Conservation (phyloP, 2,113 vertebrate genomes). For the Oreochromis tanganicae region DNA sequence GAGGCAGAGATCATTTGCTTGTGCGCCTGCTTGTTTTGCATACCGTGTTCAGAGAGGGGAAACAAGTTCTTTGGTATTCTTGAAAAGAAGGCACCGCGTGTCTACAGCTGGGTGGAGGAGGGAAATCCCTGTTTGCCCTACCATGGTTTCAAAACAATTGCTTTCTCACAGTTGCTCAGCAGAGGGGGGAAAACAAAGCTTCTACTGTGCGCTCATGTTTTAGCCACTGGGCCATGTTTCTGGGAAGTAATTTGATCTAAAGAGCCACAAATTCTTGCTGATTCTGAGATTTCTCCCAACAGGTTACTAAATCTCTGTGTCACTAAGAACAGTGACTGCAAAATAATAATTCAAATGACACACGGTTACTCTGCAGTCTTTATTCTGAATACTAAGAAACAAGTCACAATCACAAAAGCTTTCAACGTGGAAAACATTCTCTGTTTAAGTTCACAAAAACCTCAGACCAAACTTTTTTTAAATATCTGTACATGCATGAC, state of each 20-base stretch:
- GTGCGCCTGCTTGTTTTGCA: background rate
- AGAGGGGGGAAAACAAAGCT: slow-evolving; percentile 40
- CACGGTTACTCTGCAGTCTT: background rate
- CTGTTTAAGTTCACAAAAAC: background rate
- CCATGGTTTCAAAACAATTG: slow-evolving; percentile 69
- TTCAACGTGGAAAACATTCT: background rate
- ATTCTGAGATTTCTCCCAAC: background rate
- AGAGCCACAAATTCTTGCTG: background rate
- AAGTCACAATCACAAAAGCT: background rate
- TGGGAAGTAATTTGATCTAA: background rate
- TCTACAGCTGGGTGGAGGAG: slow-evolving; percentile 41
- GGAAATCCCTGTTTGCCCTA: slow-evolving; percentile 52
- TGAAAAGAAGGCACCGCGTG: background rate
- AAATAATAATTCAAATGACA: background rate
- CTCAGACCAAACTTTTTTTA: background rate
- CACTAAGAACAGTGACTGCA: background rate
- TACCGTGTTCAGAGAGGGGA: background rate
- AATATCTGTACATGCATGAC: no score
- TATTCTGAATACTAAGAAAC: background rate
- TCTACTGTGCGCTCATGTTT: slow-evolving; percentile 12
- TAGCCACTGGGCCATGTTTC: background rate
- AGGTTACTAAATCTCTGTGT: background rate
- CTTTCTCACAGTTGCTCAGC: background rate
- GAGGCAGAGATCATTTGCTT: background rate
- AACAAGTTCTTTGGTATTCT: slow-evolving; percentile 57